Base-by-base conservation (phyloP, 2,888 invertebrate species). In the Tenthredo amoena region DNA sequence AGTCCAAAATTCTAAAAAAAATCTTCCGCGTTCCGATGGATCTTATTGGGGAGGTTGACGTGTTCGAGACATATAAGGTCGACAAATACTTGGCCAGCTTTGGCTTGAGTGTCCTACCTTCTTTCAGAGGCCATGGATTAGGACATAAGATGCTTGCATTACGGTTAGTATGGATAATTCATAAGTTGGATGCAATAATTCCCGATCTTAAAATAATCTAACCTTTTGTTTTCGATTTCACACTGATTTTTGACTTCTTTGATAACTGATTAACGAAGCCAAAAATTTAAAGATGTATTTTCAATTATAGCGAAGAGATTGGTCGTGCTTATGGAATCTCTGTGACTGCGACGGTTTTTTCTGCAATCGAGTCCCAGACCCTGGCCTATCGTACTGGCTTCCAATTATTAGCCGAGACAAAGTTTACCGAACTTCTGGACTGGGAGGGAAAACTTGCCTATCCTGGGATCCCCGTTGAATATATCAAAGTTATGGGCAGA, bases 41-140 rank as follows among this genome's bases (percentile, higher is more conserved):
- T 3, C 9, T 90, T 4, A 37, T 34, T 0, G 83, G 89, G 0
- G 81, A 88, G 31, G 89, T 88, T 4, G 86, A 92, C 47, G 83
- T 89, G 2, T 91, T 86, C n/a, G 86, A 91, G 58, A 86, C 85
- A n/a, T 92, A 89, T 26, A 88, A 88, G 0, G 89, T 91, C 1
- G 89, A 91, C 55, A 88, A 87, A 68, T 93, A 91, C 86, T 86
- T 94, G 74, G 77, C 79, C 26, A 92, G 92, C 5, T 62, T 92
- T 85, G 94, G 94, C 0, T 88, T 94, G 34, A 90, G 89, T 7
- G 93, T 93, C 10, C 40, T 89, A 2, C 91, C 91, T 1, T 86
- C 86, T 9, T 93, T 89, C 82, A 88, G 93, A 79, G 93, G 93
- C 34, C 90, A 92, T 81, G 89, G 90, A 12, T 81, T 92, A 4